A percentile compares a stretch with the other conserved stretches of the same genome.
phyloP scores from a whole-genome alignment of 2,113 vertebrate species.

The Nothobranchius furzeri region DNA sequence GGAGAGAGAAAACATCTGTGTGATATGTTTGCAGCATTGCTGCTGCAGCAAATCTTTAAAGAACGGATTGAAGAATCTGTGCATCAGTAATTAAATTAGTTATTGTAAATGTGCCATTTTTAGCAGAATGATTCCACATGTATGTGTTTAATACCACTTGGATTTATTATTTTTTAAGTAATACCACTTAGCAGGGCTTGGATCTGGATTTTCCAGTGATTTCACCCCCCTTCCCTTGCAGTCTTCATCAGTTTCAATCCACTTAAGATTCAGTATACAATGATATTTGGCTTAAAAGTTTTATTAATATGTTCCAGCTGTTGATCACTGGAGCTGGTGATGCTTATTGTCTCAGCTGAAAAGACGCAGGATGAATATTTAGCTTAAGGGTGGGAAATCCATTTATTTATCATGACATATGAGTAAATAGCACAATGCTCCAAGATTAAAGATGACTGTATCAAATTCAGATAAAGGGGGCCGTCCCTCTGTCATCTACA shows the following conservation, averaged over 20 bases:
- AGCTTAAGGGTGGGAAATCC: too few species aligned
- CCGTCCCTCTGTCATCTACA: too few species aligned
- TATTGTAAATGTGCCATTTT: constrained; percentile 43
- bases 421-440: too few species aligned
- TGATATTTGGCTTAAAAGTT: constrained; percentile 35
- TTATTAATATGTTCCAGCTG: constrained; percentile 26
- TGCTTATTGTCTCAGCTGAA: not conserved
- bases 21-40: constrained; percentile 61
- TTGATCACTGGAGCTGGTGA: constrained; percentile 47
- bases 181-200: constrained; percentile 50
- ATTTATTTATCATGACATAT: too few species aligned
- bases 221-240: constrained; percentile 23
- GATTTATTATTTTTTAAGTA: constrained; percentile 40
- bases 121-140: constrained; percentile 18
- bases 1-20: constrained; percentile 58
- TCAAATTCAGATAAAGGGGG: too few species aligned
- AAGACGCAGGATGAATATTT: too few species aligned
- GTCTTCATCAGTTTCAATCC: constrained; percentile 52
- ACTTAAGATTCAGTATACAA: constrained; percentile 37
- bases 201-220: constrained; percentile 42
- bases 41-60: constrained; percentile 64
- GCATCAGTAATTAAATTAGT: constrained; percentile 74
- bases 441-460: too few species aligned
- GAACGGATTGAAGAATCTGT: constrained; percentile 62
- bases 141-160: constrained; percentile 39